Conservation (phyloP, 2,113 vertebrate genomes). For the Burhinus oedicnemus region DNA sequence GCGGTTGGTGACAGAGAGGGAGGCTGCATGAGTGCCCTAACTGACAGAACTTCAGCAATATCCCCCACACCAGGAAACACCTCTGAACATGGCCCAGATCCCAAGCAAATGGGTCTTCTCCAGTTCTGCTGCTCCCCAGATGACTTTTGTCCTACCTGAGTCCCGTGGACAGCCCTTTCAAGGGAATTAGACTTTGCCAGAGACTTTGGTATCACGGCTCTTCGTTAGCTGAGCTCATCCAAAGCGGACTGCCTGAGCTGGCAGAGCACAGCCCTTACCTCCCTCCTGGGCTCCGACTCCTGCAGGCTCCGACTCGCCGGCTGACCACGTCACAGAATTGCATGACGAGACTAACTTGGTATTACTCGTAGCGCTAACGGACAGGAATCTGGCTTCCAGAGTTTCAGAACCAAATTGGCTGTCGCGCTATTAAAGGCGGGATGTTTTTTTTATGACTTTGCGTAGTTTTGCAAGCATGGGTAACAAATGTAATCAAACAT, state of each 20-base stretch:
- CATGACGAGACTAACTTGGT: fast-evolving
- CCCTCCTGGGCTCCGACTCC: not conserved
- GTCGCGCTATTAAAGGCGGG: fast-evolving
- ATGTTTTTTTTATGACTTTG: not conserved
- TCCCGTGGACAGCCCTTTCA: fast-evolving
- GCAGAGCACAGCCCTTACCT: not conserved
- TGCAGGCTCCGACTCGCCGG: not conserved
- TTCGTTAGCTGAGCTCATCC: not conserved
- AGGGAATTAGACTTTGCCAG: not conserved
- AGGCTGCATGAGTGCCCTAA: not conserved
- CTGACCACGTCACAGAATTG: not conserved
- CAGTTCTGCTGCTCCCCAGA: not conserved
- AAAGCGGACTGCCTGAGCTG: not conserved
- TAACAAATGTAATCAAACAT: fast-evolving
- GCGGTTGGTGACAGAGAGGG: not conserved
- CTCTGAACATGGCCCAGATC: not conserved
- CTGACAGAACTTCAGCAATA: not conserved
- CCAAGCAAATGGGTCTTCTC: not conserved
- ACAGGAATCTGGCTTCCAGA: not conserved
- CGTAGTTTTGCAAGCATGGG: not conserved
- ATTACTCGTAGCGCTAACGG: fast-evolving
- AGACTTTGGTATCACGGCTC: not conserved
- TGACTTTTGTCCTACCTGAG: not conserved
- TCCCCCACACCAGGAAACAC: not conserved
- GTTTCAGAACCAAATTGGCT: not conserved